Conservation (phyloP, 2,797 vertebrate species). For the Sternotherus odoratus region DNA sequence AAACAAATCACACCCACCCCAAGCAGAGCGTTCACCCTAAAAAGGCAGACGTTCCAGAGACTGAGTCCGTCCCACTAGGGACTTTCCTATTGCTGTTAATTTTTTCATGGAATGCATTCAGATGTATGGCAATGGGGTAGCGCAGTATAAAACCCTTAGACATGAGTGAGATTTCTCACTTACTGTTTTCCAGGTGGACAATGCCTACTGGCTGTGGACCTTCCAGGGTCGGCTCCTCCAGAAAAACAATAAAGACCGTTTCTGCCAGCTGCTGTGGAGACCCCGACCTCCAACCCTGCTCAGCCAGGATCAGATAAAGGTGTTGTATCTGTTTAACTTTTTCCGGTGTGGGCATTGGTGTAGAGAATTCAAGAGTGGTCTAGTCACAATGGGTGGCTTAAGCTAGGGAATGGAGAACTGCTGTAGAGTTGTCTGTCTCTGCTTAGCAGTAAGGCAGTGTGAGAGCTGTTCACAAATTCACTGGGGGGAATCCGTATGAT, state of each 20-base stretch:
- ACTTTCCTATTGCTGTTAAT: not conserved
- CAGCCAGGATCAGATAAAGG: conserved; percentile 91
- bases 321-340: not conserved
- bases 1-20: not conserved
- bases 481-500: not conserved
- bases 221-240: conserved; percentile 98
- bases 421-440: not conserved
- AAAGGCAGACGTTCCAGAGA: too few species aligned
- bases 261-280: conserved; percentile 98
- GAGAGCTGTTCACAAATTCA: not conserved
- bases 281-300: conserved; percentile 92
- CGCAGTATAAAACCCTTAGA: not conserved
- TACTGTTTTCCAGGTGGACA: conserved; percentile 89
- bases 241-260: conserved; percentile 98
- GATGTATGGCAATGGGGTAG: not conserved
- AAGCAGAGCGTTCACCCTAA: not conserved
- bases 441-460: not conserved
- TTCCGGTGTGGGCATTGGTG: not conserved
- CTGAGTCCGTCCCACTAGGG: not conserved
- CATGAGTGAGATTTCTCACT: not conserved
- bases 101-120: not conserved
- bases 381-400: not conserved
- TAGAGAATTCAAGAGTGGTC: not conserved
- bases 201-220: conserved; percentile 98
- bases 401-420: too few species aligned